A percentile compares a stretch with the other conserved stretches of the same genome.
Evolutionary conservation across 2,888 invertebrate genomes (phyloP).

Genomic region (Acronicta alni): DNA sequence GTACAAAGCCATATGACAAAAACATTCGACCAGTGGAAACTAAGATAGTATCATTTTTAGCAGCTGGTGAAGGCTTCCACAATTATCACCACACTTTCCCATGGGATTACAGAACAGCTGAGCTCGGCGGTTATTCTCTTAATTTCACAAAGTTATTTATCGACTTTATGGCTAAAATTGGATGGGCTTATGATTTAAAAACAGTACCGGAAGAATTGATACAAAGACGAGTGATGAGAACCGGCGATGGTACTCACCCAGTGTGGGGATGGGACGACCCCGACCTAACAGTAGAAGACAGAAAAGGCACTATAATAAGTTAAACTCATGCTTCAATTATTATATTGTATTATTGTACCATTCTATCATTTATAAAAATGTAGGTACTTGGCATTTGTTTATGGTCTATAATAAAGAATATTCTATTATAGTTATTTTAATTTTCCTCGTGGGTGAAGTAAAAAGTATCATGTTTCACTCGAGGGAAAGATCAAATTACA

Average conservation of each 20-base stretch:
- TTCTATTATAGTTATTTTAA: too few relatives aligned
- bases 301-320: too few relatives aligned
- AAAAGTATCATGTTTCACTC: too few relatives aligned
- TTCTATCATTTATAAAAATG: too few relatives aligned
- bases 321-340: too few relatives aligned
- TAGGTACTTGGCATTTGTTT: too few relatives aligned
- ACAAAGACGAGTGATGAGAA: slow-evolving; percentile 23
- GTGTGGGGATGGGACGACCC: slow-evolving; percentile 18
- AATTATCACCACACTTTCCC: slow-evolving; percentile 69
- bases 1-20: slow-evolving; percentile 26
- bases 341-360: too few relatives aligned
- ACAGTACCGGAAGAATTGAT: slow-evolving; percentile 24
- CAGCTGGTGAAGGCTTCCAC: slow-evolving; percentile 65
- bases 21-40: slow-evolving; percentile 25
- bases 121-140: slow-evolving; percentile 22
- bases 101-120: slow-evolving; percentile 31
- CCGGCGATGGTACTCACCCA: slow-evolving; percentile 36
- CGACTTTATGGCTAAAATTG: slow-evolving; percentile 37
- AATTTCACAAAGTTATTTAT: slow-evolving; percentile 27
- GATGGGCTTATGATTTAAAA: slow-evolving; percentile 41
- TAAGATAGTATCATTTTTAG: slow-evolving; percentile 21
- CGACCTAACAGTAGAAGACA: slow-evolving; percentile 3
- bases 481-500: too few relatives aligned
- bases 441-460: too few relatives aligned
- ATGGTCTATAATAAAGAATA: too few relatives aligned